phyloP scores from a whole-genome alignment of 2,888 invertebrate genomes.

The Podabrus alpinus region DNA sequence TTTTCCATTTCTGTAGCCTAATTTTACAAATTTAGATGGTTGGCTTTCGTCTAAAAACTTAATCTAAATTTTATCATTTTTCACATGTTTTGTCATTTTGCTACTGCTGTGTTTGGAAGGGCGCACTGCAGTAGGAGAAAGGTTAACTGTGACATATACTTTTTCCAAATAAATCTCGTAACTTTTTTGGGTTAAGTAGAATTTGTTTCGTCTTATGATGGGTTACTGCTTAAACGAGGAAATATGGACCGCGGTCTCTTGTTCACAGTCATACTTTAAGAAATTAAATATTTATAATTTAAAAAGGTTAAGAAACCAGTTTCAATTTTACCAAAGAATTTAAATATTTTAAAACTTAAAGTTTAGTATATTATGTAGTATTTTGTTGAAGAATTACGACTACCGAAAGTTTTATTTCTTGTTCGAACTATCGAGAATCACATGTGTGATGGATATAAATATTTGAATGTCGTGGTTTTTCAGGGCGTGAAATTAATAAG shows the following conservation, averaged over 20 bases:
- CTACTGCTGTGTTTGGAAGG: background rate
- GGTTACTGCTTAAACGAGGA: background rate
- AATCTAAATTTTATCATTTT: background rate
- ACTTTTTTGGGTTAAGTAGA: background rate
- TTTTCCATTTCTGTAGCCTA: background rate
- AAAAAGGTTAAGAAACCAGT: too few relatives aligned
- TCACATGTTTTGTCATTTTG: background rate
- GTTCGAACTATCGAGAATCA: too few relatives aligned
- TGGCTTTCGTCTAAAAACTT: background rate
- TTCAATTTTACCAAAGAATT: too few relatives aligned
- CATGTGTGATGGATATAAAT: too few relatives aligned
- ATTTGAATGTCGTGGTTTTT: too few relatives aligned
- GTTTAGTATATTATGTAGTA: too few relatives aligned
- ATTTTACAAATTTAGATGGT: background rate
- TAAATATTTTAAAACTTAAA: too few relatives aligned
- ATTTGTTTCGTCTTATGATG: background rate
- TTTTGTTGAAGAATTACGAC: too few relatives aligned
- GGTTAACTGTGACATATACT: background rate
- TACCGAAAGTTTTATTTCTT: too few relatives aligned
- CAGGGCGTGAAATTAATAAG: too few relatives aligned
- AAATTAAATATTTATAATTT: background rate
- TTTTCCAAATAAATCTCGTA: background rate
- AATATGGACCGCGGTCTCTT: background rate
- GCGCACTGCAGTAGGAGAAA: background rate
- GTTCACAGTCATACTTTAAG: background rate